phyloP scores from a whole-genome alignment of 1,140 invertebrate genomes.

The Aphaenogaster floridana region DNA sequence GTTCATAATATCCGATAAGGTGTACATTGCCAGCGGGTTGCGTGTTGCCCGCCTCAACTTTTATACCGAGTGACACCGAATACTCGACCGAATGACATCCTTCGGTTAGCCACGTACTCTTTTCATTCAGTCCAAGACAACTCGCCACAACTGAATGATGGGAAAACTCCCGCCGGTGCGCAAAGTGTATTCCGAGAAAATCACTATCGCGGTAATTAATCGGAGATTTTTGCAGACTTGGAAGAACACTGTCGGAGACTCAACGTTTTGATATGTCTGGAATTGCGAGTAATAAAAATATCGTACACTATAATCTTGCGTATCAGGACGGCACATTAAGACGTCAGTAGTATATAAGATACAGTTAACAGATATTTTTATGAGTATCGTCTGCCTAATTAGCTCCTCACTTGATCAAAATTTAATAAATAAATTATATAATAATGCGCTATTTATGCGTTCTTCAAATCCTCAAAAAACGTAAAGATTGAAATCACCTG shows the following conservation, averaged over 20 bases:
- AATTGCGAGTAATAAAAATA: neutral
- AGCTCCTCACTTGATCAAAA: too few species aligned
- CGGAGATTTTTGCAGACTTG: neutral
- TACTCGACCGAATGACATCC: conserved; percentile 45
- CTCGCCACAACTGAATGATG: neutral
- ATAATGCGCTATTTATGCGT: too few species aligned
- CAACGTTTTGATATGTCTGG: neutral
- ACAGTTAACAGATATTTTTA: too few species aligned
- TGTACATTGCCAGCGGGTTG: conserved; percentile 10
- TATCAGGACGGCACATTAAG: neutral
- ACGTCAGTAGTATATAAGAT: neutral
- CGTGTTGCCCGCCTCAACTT: conserved; percentile 7
- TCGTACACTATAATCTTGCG: neutral
- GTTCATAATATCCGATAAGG: conserved; percentile 44
- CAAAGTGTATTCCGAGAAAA: neutral
- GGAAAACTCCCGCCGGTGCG: neutral
- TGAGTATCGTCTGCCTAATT: too few species aligned
- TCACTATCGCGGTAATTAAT: neutral
- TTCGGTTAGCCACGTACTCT: conserved; percentile 17
- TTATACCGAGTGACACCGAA: conserved; percentile 29
- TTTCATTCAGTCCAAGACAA: neutral
- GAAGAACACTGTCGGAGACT: neutral
- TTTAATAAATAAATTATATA: too few species aligned
- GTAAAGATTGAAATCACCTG: too few species aligned
- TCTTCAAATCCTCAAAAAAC: too few species aligned